Base-by-base conservation (phyloP, 2,888 invertebrate species). In the Nomada flava region DNA sequence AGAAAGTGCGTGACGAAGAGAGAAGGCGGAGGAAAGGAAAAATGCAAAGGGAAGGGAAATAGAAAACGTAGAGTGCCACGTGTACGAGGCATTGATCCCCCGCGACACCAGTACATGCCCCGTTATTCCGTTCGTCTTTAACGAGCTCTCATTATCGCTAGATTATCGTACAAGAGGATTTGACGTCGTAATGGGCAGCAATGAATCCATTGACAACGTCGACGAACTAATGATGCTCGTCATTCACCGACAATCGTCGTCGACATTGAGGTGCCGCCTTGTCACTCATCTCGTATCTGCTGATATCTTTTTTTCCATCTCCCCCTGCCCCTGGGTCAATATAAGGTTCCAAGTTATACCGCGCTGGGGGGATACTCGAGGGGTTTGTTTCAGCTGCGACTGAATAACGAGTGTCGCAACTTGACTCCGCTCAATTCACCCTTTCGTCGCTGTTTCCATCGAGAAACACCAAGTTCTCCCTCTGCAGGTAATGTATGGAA, bases 121-220 rank as follows among this genome's bases (percentile, higher is more conserved):
- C 79, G 88, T 86, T 88, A 84, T 78, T 81, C 78, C 76, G 82
- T 79, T 76, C 82, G 85, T 84, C 84, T 86, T 86, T 90, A 92
- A 92, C 91, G 89, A 91, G 90, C 86, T 84, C 89, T 92, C 91
- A 92, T 92, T 92, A 92, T 91, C 91, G 90, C 89, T 90, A 92
- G 91, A 92, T 92, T 92, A 92, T 92, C 88, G 89, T 90, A 90
- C 92, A 91, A 91, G 90, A 89, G 89, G 87, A 89, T 90, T 91
- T 88, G 88, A 88, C 88, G 85, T 88, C 86, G 87, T 91, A 90
- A 91, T 90, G 87, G 90, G 82, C 89, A 86, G 89, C 91, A 90
- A 89, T 91, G 90, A 91, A 89, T 90, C 89, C 91, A 92, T 92
- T 92, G 91, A 91, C 91, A 89, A 88, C 86, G 89, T 87, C 90